Evolutionary conservation across 2,888 invertebrate species (phyloP).

Genomic region (Eupithecia pulchellata): DNA sequence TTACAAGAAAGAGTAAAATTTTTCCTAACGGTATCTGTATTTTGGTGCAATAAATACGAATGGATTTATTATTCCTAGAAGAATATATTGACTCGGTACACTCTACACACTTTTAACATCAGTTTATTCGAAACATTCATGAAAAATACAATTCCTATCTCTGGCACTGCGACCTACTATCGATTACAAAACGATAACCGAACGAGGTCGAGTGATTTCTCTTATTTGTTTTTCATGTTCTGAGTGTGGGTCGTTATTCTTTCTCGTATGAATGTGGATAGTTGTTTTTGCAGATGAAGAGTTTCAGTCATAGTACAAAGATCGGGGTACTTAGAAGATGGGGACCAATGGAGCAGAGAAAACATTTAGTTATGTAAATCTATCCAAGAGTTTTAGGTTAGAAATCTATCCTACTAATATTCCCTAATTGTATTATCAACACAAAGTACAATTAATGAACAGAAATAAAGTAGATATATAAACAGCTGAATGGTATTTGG

Average conservation of each 20-base stretch:
- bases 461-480: no score
- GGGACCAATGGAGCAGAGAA: not conserved
- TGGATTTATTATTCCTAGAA: not conserved
- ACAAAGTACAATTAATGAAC: no score
- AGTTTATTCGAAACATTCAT: conserved; percentile 6
- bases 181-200: conserved; percentile 38
- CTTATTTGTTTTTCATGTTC: conserved; percentile 62
- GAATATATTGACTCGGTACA: not conserved
- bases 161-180: conserved; percentile 30
- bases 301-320: conserved; percentile 1
- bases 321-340: conserved; percentile 1
- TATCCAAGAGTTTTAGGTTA: not conserved
- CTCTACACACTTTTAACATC: not conserved
- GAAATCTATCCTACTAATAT: not conserved
- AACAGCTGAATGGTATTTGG: no score
- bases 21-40: no score
- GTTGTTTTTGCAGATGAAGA: conserved; percentile 13
- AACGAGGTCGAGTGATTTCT: conserved; percentile 51
- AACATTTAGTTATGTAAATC: not conserved
- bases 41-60: no score
- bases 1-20: no score
- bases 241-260: conserved; percentile 27
- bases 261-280: conserved; percentile 16
- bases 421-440: no score
- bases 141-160: conserved; percentile 33